Evolutionary conservation across 2,888 invertebrate species (phyloP), one percentile per base, ranked within the genome.

Genomic region (Pyrrhia umbra): DNA sequence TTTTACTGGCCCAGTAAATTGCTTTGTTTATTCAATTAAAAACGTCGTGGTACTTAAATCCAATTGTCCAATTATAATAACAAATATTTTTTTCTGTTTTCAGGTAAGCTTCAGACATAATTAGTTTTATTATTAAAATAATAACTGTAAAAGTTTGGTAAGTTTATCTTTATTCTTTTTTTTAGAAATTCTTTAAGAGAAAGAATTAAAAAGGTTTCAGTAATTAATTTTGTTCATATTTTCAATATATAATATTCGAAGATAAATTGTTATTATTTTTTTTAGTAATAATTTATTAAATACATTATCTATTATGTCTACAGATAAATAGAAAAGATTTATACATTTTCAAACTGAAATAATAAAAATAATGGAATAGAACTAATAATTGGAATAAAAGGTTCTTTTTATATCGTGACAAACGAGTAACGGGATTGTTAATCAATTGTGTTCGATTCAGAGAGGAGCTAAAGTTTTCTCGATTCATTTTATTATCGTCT

Each of bases 81-180:
- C 50, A 6, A 21, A 18, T 2, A 15, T 34, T 39, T 46, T 43
- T 47, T 50, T 61, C 60, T 64, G 42, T 64, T 79, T 81, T 43
- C 71, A 80, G 79, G 79, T 81, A 68, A 69, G 79, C 67, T 59
- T 45, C 45, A 62, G 47, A 47, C 27, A 6, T 43, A 13, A 54
- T 20, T 46, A 56, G 27, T 73, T 73, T 42, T 21, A 40, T 20
- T 65, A 50, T 66, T 46, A 45, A 52, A 63, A 6, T 10, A 55
- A 51, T 49, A 51, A 46, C 9, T 13, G 9, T 21, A 13, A 21
- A 18, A 40, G 23, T 56, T 68, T 5, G 40, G 47, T 50, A n/a
- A 74, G 75, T 52, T 45, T 49, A 30, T 30, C 16, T 70, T 59
- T 56, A 40, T 43, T 49, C 18, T 49, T 77, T 52, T 52, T 8